Evolutionary conservation across 1,140 invertebrate genomes (phyloP).

Genomic region (Drosophila teissieri): DNA sequence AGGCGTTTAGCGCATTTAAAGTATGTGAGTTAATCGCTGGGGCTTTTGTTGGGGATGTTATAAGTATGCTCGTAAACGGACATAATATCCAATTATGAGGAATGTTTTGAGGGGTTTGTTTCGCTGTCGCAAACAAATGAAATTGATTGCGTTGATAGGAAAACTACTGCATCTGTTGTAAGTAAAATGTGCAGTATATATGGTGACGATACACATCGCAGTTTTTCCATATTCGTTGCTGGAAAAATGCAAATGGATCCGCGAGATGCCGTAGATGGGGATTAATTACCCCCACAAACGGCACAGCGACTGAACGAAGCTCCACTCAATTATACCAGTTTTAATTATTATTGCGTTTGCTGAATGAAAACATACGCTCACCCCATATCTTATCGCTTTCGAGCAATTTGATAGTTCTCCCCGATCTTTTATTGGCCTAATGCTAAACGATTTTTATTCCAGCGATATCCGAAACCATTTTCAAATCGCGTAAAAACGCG

Average conservation of each 20-base stretch:
- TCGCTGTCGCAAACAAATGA: conserved; percentile 26
- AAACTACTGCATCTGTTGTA: conserved; percentile 54
- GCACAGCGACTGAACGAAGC: conserved; percentile 27
- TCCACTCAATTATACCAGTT: conserved; percentile 66
- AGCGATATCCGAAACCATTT: conserved; percentile 38
- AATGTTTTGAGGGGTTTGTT: conserved; percentile 9
- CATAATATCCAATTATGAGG: conserved; percentile 35
- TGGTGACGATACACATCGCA: conserved; percentile 13
- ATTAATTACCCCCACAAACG: conserved; percentile 60
- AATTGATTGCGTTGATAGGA: conserved; percentile 59
- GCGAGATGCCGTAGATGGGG: conserved; percentile 28
- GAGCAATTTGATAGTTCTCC: conserved; percentile 48
- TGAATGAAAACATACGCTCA: conserved; percentile 8
- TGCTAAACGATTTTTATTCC: conserved; percentile 53
- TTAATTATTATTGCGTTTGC: conserved; percentile 70
- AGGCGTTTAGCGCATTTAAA: conserved; percentile 12
- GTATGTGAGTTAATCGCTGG: conserved; percentile 13
- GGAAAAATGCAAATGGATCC: conserved; percentile 61
- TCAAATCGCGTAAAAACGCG: conserved; percentile 25
- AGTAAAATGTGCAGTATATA: conserved; percentile 10
- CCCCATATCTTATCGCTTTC: conserved; percentile 26
- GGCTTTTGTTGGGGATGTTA: conserved; percentile 19
- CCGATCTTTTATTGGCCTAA: conserved; percentile 35
- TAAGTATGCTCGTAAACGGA: conserved; percentile 4
- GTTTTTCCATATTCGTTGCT: conserved; percentile 44